Evolutionary conservation across 2,797 vertebrate species (phyloP), one percentile per base, ranked within the genome.

Genomic region (Halcyon badia): DNA sequence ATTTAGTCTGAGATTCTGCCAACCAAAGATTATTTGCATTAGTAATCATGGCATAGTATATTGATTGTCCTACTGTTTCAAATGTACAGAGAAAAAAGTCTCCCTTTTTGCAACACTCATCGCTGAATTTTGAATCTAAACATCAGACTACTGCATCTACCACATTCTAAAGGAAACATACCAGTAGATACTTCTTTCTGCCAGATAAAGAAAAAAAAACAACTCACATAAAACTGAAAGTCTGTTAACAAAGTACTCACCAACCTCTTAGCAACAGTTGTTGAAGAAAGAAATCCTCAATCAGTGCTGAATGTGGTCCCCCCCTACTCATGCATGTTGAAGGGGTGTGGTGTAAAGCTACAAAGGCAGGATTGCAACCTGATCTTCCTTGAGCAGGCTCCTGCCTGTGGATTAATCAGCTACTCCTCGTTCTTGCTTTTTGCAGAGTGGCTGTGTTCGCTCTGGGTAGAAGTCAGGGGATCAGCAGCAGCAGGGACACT

Each of bases 181-280:
- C 5, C 51, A 52, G 57, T 1, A 20, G n/a, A 41, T 8, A 10
- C 6, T 7, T 35, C 68, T 62, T 33, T 91, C 24, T 72, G 7
- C 10, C 35, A 48, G 35, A 56, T 76, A 41, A 70, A 90, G 25
- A 37, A 52, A 51, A 22, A 68, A 62, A 48, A 35, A 65, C 57
- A 24, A 1, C 28, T 52, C 75, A 5, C 2, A 22, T 26, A 80
- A 87, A 95, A 83, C 70, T 11, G 62, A 75, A 92, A 80, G 30
- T 20, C 30, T 71, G 18, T 17, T 48, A 39, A 37, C 48, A 57
- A 61, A 89, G 90, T 96, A 97, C 97, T 97, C 86, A 97, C 96
- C 96, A 28, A 77, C 61, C 41, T 80, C 60, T 64, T 80, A 76
- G 90, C 57, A 89, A 83, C 73, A 30, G 78, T 3, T 82, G 51